Conservation (phyloP, 2,113 vertebrate species). For the Danio rerio region DNA sequence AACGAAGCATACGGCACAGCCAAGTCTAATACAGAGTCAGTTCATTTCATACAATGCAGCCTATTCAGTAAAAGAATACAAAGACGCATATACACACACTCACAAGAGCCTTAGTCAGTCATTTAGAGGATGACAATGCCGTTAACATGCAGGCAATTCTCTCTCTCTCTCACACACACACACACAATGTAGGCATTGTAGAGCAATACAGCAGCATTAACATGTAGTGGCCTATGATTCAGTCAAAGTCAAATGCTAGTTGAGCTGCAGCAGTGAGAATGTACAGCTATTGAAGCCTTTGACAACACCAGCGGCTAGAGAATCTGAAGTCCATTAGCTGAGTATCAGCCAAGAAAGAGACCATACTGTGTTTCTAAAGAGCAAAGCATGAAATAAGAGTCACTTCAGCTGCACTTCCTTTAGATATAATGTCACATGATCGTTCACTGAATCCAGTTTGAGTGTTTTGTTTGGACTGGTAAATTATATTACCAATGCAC, state of each 20-base stretch:
- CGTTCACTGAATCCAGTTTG: neutral
- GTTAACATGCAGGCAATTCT: neutral
- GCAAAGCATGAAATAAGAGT: conserved; percentile 21
- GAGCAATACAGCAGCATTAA: neutral
- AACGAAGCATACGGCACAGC: conserved; percentile 59
- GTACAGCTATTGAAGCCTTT: neutral
- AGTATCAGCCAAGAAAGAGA: neutral
- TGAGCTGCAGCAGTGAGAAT: conserved; percentile 8
- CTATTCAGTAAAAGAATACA: conserved; percentile 66
- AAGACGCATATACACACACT: conserved; percentile 49
- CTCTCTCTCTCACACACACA: neutral
- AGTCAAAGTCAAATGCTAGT: neutral
- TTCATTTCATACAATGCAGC: conserved; percentile 60
- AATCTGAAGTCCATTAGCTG: neutral
- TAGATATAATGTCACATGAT: conserved; percentile 42
- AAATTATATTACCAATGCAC: neutral
- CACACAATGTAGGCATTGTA: conserved; percentile 40
- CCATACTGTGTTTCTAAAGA: conserved; percentile 51
- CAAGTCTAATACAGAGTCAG: conserved; percentile 52
- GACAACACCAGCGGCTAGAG: neutral
- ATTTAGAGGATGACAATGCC: conserved; percentile 12
- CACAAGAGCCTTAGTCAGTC: conserved; percentile 4
- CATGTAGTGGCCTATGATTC: neutral
- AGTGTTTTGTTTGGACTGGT: conserved; percentile 4
- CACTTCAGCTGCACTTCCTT: conserved; percentile 1